Evolutionary conservation across 2,888 invertebrate genomes (phyloP), one percentile per base, ranked within the genome.

Genomic region (Gymnocheta viridis): DNA sequence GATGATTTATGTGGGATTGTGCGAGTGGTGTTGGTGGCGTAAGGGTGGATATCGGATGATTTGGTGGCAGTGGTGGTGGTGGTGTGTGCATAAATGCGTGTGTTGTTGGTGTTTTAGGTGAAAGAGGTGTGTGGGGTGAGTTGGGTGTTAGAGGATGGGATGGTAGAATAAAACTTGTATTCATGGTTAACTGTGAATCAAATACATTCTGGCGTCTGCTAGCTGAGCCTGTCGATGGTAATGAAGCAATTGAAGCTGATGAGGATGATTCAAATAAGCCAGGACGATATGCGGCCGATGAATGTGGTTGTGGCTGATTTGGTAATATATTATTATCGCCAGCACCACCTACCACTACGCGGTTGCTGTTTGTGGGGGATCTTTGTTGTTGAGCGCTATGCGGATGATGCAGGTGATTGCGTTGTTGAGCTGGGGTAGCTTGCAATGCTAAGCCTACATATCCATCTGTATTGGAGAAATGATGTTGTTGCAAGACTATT

Each of bases 401-500:
- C n/a, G 44, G 79, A n/a, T 58, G 74, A 56, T 77, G 85, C 22
- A 67, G 70, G 10, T 81, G 77, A 54, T 29, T 67, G 2, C 64
- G 79, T 32, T 80, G 86, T 56, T 77, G 85, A 60, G 86, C 69
- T 85, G 88, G 87, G 77, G 88, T 83, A 76, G 89, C 86, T 85
- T 89, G 87, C 6, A 90, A 87, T 82, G 89, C 88, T 85, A 90
- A 85, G 85, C 90, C 90, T 87, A 90, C 90, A 88, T 90, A 90
- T 80, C 82, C 85, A 66, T 90, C 89, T 82, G 88, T 89, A 86
- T 90, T 89, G 82, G 89, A 89, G 86, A 90, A 90, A 87, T 90
- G 90, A 86, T 89, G 87, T 82, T 90, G 90, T 83, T 89, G 89
- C 82, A 89, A 86, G 60, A 85, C 82, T 80, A 88, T 82, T 19